phyloP scores from a whole-genome alignment of 2,113 vertebrate genomes.

The Lepidiolamprologus cunningtoni region DNA sequence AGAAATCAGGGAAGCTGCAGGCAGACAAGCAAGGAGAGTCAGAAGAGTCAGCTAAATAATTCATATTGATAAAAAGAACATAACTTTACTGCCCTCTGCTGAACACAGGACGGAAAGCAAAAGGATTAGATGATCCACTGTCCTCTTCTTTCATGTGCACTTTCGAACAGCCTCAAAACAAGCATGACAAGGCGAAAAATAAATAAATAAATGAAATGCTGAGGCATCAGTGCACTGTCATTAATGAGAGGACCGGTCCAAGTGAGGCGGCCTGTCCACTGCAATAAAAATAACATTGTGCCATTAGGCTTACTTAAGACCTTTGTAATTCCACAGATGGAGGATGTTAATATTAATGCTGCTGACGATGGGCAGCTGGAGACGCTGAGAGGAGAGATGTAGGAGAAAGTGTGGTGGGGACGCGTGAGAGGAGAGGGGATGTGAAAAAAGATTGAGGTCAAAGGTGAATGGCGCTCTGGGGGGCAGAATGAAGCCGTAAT shows the following conservation, averaged over 20 bases:
- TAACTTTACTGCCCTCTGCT: slow-evolving; percentile 46
- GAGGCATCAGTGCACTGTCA: neutral
- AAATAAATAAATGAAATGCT: neutral
- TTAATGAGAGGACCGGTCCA: neutral
- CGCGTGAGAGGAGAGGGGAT: neutral
- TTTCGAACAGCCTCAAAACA: neutral
- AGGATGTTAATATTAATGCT: slow-evolving; percentile 51
- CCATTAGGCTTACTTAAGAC: slow-evolving; percentile 42
- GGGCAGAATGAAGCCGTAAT: slow-evolving; percentile 5
- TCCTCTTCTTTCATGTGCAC: neutral
- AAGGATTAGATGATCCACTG: neutral
- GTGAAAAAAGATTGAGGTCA: neutral
- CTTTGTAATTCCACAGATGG: slow-evolving; percentile 35
- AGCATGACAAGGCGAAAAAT: neutral
- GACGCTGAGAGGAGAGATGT: neutral
- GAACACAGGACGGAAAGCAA: neutral
- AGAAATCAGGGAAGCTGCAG: neutral
- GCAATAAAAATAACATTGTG: slow-evolving; percentile 22
- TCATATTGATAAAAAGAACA: slow-evolving; percentile 21
- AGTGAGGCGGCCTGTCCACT: neutral
- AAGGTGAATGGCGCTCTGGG: slow-evolving; percentile 14
- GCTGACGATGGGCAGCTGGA: neutral
- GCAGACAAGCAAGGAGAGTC: neutral
- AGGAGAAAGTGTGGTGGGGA: neutral
- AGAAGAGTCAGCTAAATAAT: slow-evolving; percentile 29